These are phyloP conservation scores for Xyliphius kryptos DNA, from an alignment of 2,113 vertebrate genomes.

Conservation along the genomic window DNA sequence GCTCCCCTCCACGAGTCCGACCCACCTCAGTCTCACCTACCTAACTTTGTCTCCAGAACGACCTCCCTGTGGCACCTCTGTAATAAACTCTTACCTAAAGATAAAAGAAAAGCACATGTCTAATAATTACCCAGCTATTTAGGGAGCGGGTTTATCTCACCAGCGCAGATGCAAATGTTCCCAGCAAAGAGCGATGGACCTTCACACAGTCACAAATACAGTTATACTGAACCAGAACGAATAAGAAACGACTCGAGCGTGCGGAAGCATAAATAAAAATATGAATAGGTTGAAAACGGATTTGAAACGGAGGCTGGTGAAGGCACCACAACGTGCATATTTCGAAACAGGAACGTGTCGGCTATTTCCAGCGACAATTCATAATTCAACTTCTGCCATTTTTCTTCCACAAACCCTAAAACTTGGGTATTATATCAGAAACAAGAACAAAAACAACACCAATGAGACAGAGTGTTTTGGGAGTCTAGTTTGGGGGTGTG, in stretches of 20 bases:
- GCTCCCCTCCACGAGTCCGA: too few species aligned
- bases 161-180: conserved; percentile 15
- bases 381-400: conserved; percentile 66
- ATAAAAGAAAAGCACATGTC: background rate
- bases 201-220: background rate
- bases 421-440: too few species aligned
- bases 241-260: too few species aligned
- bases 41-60: too few species aligned
- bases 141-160: background rate
- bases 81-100: background rate
- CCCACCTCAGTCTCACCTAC: too few species aligned
- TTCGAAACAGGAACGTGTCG: conserved; percentile 7
- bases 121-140: conserved; percentile 26
- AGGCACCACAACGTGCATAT: background rate
- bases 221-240: background rate
- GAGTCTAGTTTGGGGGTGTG: too few species aligned
- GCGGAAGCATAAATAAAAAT: too few species aligned
- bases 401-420: conserved; percentile 26
- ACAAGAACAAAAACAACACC: too few species aligned
- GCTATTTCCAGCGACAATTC: conserved; percentile 67
- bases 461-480: too few species aligned
- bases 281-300: conserved; percentile 28
- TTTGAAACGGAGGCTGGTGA: conserved; percentile 46
- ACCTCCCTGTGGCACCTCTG: too few species aligned
- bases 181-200: conserved; percentile 12